A percentile compares a stretch with the other conserved stretches of the same genome.
phyloP scores from a whole-genome alignment of 2,113 vertebrate genomes.

The Ariopsis seemanni region DNA sequence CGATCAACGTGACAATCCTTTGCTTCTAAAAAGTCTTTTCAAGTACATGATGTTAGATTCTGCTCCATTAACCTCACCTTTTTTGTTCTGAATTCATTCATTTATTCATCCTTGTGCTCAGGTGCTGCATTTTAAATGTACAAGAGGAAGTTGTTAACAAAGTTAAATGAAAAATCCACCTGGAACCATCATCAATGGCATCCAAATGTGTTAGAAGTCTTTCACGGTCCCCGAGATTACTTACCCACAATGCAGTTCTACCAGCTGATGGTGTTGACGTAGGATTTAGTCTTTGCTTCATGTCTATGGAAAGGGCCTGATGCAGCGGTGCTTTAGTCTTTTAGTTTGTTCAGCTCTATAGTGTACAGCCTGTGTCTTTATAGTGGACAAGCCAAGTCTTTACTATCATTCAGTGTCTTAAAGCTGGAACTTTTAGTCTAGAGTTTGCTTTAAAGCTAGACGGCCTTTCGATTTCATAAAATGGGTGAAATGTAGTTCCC shows the following conservation, averaged over 20 bases:
- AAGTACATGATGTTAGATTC: neutral
- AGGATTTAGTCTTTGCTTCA: neutral
- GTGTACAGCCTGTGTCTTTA: neutral
- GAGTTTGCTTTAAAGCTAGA: no score
- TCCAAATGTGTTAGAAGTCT: neutral
- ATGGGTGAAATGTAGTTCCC: no score
- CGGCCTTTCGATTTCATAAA: no score
- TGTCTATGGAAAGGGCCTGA: no score
- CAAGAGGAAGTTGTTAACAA: neutral
- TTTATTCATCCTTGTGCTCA: neutral
- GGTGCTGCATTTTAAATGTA: neutral
- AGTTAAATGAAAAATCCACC: neutral
- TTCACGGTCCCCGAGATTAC: no score
- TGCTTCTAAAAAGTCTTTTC: constrained; percentile 5
- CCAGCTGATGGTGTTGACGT: neutral
- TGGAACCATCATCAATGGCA: neutral
- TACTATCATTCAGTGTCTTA: no score
- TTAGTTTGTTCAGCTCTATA: neutral
- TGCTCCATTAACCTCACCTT: constrained; percentile 45
- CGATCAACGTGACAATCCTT: neutral
- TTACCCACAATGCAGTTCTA: neutral
- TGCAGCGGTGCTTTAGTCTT: neutral
- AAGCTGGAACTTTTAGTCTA: no score
- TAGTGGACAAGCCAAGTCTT: neutral
- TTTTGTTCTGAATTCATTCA: constrained; percentile 36